Conservation (phyloP, 2,888 invertebrate species). For the Isoperla grammatica region DNA sequence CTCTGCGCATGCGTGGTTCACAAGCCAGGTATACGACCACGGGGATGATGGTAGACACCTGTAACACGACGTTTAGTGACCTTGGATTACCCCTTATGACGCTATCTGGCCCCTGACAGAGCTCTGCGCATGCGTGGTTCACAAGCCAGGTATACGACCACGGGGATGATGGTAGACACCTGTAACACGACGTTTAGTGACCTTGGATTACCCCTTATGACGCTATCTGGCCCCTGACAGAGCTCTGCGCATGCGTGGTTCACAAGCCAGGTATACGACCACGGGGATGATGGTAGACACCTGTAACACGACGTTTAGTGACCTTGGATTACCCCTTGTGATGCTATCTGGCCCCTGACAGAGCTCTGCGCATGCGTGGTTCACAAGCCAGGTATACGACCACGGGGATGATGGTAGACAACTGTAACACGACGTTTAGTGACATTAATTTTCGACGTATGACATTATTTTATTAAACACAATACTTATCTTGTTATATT, state of each 20-base stretch:
- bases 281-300: slow-evolving; percentile 50
- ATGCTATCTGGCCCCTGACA: too few species aligned
- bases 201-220: too few species aligned
- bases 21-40: slow-evolving; percentile 47
- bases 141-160: slow-evolving; percentile 46
- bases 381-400: slow-evolving; percentile 47
- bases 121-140: slow-evolving; percentile 49
- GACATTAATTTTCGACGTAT: too few species aligned
- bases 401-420: slow-evolving; percentile 49
- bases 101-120: too few species aligned
- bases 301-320: slow-evolving; percentile 41
- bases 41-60: slow-evolving; percentile 50
- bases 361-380: slow-evolving; percentile 47
- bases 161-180: slow-evolving; percentile 50
- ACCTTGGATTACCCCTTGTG: too few species aligned
- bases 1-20: slow-evolving; percentile 48
- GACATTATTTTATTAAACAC: too few species aligned
- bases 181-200: slow-evolving; percentile 38
- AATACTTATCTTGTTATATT: too few species aligned
- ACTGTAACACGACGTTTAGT: slow-evolving; percentile 43
- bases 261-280: slow-evolving; percentile 46
- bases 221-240: too few species aligned
- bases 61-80: too few species aligned
- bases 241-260: slow-evolving; percentile 48
- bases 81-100: too few species aligned